Evolutionary conservation across 2,113 vertebrate species (phyloP).

Genomic region (Neolamprologus ventralis): DNA sequence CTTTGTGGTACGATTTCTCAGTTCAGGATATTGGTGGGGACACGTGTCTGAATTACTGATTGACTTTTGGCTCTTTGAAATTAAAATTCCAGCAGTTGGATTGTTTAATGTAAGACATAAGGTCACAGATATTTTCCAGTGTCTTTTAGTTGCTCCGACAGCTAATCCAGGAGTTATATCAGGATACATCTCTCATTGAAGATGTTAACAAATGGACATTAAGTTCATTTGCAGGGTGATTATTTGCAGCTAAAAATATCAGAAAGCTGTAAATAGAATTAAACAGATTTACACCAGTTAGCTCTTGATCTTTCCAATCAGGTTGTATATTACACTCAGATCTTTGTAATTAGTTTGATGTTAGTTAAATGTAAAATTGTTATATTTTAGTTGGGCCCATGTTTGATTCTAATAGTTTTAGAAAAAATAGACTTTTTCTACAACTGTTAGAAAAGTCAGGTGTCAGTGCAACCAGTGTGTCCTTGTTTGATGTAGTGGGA

Average conservation of each 20-base stretch:
- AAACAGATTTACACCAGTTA: neutral
- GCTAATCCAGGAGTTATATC: constrained; percentile 34
- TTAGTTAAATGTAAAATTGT: neutral
- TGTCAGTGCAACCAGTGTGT: constrained; percentile 3
- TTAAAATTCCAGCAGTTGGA: constrained; percentile 1
- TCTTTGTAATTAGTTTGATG: neutral
- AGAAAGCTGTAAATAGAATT: neutral
- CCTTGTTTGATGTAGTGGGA: constrained; percentile 6
- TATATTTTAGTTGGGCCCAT: neutral
- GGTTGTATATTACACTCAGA: neutral
- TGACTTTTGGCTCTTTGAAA: constrained; percentile 32
- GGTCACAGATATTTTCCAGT: constrained; percentile 2
- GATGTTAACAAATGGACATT: neutral
- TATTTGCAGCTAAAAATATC: neutral
- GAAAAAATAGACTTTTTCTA: constrained; percentile 1
- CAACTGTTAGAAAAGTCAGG: constrained; percentile 10
- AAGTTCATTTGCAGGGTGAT: neutral
- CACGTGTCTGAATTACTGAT: neutral
- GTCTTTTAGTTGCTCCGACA: constrained; percentile 36
- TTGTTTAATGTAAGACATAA: neutral
- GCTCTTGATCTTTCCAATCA: neutral
- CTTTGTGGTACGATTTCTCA: neutral
- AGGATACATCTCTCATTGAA: neutral
- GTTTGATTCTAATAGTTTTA: neutral
- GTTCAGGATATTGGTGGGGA: neutral